Base-by-base conservation (phyloP, 1,140 invertebrate species). In the Neotoxoptera formosana region DNA sequence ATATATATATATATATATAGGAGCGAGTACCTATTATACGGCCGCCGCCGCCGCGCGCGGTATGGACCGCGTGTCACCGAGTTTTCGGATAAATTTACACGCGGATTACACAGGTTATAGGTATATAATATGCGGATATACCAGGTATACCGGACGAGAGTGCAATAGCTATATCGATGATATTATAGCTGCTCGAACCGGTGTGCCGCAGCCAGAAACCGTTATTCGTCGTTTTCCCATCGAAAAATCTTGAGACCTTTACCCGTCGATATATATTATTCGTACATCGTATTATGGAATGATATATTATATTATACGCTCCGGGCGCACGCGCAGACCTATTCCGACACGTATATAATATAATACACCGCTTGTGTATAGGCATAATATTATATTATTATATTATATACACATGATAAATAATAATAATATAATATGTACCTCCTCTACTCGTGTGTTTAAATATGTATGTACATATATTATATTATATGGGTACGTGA, bases 31-130 rank as follows among this genome's bases (percentile, higher is more conserved):
- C 23, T 60, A 81, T 81, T 81, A 41, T 84, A 45, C 8, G 3
- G 41, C 41, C 41, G 41, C 41, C 41, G n/a, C n/a, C n/a, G n/a
- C n/a, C n/a, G n/a, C n/a, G 60, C 11, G 30, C 30, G 11, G 60
- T 67, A 76, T 76, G 11, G 30, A 3, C 60, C 30, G 30, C 60
- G 60, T 76, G 60, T 76, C 60, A 34, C 60, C 60, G 60, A n/a
- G 60, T 76, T 76, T 76, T 76, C 30, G 30, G 60, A 76, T 76
- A 76, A 76, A 76, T 76, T 76, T 76, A 76, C 60, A 76, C 60
- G 60, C 60, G 60, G 60, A 76, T 76, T 76, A 76, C n/a, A 76
- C 60, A 17, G 30, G 60, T n/a, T n/a, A n/a, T n/a, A n/a, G n/a
- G n/a, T n/a, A n/a, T n/a, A n/a, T n/a, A n/a, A n/a, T 76, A 76